Evolutionary conservation across 1,140 invertebrate species (phyloP), one percentile per base, ranked within the genome.

Genomic region (Potamilus streckersoni): DNA sequence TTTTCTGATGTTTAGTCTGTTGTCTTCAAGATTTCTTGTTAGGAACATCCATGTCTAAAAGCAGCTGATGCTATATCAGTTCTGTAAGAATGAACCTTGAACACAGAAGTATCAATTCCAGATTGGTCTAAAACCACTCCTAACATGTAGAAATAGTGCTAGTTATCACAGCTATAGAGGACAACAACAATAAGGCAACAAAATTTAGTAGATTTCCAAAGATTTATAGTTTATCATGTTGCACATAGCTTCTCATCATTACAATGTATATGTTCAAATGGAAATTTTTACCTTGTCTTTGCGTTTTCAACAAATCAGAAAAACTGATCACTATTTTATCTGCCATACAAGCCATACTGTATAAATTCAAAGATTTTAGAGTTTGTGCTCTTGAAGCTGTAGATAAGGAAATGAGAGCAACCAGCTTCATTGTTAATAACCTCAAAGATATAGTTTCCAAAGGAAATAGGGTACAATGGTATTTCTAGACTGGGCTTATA

Each of bases 171-270:
- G n/a, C 55, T 15, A 1, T 14, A 71, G 55, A 63, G n/a, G 70
- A n/a, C n/a, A n/a, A n/a, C n/a, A 63, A 16, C n/a, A n/a, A 71
- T 64, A 71, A 63, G 70, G 63, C 38, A 71, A 56, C 8, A 71
- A 56, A 38, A 63, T 4, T 13, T 62, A n/a, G 15, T 27, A 20
- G 70, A 63, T 19, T 63, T 62, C 55, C 70, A 15, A 14, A 71
- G 6, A 55, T 15, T 38, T 63, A 56, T 55, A 19, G 70, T 71
- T 4, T n/a, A n/a, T n/a, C n/a, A n/a, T 11, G 49, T 38, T 1
- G 38, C 6, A 71, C 70, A 61, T n/a, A 71, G 16, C 6, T 13
- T 12, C 55, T 64, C 70, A 27, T 71, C 70, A 8, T 19, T 56
- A 71, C 15, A 71, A 11, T 71, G 70, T 17, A 55, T 20, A 2